Base-by-base conservation (phyloP, 2,888 invertebrate genomes). In the Thera britannica region DNA sequence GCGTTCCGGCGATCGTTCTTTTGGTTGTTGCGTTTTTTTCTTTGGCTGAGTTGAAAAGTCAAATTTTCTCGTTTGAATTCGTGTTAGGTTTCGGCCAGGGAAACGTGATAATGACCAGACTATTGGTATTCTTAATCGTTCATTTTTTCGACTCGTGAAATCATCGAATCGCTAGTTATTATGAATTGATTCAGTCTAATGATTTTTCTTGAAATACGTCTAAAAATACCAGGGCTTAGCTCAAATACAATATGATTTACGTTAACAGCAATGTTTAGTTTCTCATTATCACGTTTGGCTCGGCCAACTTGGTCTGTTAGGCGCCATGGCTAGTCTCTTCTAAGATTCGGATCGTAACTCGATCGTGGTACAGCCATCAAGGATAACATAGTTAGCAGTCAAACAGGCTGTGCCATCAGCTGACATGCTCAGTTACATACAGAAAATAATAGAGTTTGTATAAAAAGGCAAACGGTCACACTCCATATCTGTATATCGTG, bases 1-100 rank as follows among this genome's bases (percentile, higher is more conserved):
- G 96, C 75, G 97, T 95, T 66, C 96, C 95, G 76, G 87, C 93
- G 78, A 93, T 89, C 81, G 89, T 89, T 87, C 87, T 89, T 88
- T 89, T 90, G 79, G 90, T 91, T 91, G 86, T 79, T 23, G 23
- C 23, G 79, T 80, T 34, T 34, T 34, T 34, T 8, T 34, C 82
- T 82, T 89, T 90, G 80, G 90, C 93, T 92, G 85, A 80, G 79
- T 80, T 82, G 83, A 83, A 86, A 89, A 87, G 88, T 88, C 91
- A 83, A 89, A 90, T 88, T 90, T 87, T 88, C 92, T 88, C 90
- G 78, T 79, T 52, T 73, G 56, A 60, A 65, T 54, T 44, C 4
- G 58, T 60, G 59, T 57, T 58, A 52, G 72, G 9, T 54, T 58
- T 35, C 48, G 52, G 55, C 35, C 62, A 59, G 58, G 58, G 56